These are phyloP conservation scores for Lymantria dispar DNA, from an alignment of 2,888 invertebrate genomes.

Conservation along the genomic window DNA sequence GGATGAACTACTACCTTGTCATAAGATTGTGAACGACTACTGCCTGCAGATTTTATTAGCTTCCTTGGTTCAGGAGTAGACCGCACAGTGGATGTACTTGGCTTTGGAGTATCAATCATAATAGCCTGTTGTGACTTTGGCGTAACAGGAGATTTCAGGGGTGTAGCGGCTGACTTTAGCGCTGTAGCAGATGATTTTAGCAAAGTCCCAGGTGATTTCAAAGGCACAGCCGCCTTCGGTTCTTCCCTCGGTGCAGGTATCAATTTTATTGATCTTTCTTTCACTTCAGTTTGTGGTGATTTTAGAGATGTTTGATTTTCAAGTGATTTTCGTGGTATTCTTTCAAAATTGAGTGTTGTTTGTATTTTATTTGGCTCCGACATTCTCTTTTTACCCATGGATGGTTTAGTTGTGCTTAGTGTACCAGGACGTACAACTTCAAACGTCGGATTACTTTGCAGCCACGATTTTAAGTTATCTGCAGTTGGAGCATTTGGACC, in stretches of 20 bases:
- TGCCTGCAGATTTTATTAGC: constrained; percentile 43
- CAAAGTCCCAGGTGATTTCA: constrained; percentile 30
- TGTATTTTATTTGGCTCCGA: constrained; percentile 63
- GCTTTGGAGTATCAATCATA: constrained; percentile 49
- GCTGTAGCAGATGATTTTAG: constrained; percentile 44
- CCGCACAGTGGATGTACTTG: constrained; percentile 54
- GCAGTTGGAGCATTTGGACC: constrained; percentile 93
- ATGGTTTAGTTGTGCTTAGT: constrained; percentile 69
- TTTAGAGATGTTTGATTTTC: constrained; percentile 42
- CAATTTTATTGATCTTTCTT: constrained; percentile 42
- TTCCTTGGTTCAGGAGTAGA: constrained; percentile 52
- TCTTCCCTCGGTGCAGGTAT: constrained; percentile 47
- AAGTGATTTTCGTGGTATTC: constrained; percentile 55
- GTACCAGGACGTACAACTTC: constrained; percentile 90
- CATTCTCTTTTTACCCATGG: constrained; percentile 53
- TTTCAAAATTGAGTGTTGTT: constrained; percentile 75
- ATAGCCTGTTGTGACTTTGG: constrained; percentile 3
- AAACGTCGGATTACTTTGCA: constrained; percentile 93
- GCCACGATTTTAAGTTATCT: constrained; percentile 90
- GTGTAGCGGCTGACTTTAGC: constrained; percentile 42
- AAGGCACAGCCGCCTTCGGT: constrained; percentile 35
- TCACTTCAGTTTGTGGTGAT: constrained; percentile 39
- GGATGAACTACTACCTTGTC: constrained; percentile 55
- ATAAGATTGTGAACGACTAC: constrained; percentile 41
- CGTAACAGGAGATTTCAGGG: constrained; percentile 35